These are phyloP conservation scores for Herpailurus yagouaroundi DNA, from an alignment of 2,113 vertebrate species.

Conservation along the genomic window DNA sequence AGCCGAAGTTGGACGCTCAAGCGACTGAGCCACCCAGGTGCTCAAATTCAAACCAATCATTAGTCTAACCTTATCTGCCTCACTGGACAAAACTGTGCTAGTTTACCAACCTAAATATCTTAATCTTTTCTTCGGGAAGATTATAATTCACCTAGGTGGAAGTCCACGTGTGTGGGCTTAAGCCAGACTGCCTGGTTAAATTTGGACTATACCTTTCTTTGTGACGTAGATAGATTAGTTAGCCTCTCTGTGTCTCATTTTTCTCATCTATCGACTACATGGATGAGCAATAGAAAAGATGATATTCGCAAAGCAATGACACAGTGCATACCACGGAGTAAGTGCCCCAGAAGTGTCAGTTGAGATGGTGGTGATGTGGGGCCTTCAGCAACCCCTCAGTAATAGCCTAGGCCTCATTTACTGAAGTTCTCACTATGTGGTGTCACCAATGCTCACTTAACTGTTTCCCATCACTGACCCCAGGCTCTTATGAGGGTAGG, in stretches of 20 bases:
- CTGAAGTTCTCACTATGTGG: not conserved
- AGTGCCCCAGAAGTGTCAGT: not conserved
- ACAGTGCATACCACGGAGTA: not conserved
- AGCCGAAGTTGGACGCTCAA: no score
- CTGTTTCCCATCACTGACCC: not conserved
- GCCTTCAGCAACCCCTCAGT: not conserved
- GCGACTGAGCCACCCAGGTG: no score
- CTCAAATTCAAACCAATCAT: not conserved
- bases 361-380: no score
- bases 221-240: not conserved
- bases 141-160: not conserved
- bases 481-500: not conserved
- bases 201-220: not conserved
- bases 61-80: not conserved
- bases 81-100: not conserved
- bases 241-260: not conserved
- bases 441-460: fast-evolving
- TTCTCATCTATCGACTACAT: not conserved
- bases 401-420: not conserved
- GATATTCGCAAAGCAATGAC: not conserved
- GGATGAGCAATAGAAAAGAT: not conserved
- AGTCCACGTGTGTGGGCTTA: not conserved
- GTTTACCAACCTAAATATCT: not conserved
- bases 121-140: not conserved
- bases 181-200: not conserved